Evolutionary conservation across 2,113 vertebrate species (phyloP), one percentile per base, ranked within the genome.

Genomic region (Toxotes chatareus): DNA sequence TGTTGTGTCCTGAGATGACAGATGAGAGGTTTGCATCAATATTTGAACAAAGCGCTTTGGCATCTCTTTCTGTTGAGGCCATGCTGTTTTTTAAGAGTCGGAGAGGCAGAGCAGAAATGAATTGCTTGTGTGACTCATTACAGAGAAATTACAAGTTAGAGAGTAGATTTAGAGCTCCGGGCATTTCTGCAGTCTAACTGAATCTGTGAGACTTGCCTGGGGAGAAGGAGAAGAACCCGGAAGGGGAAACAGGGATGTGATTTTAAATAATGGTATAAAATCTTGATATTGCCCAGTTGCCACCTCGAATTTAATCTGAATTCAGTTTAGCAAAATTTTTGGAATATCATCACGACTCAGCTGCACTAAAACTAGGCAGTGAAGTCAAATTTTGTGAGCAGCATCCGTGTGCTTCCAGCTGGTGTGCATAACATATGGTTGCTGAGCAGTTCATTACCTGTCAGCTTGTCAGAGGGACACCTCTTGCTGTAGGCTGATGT

Each of bases 31-130:
- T 89, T 70, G 67, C 88, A 93, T 94, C 77, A 91, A 93, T 94
- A 94, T 93, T 92, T 93, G 88, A 94, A 94, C 92, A 93, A 94
- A 93, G 89, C 65, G 31, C 78, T 82, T 62, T 72, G 66, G 83
- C 82, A 61, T 87, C 75, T 80, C 83, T 91, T 85, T 88, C 78
- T 87, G 84, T 79, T 70, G 81, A 84, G 90, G 76, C 84, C 84
- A 19, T 63, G 82, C 79, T 88, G 84, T 83, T 92, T 89, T 67
- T 89, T 79, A 86, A 79, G 79, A 73, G 72, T 47, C 60, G 56
- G n/a, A 59, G 84, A 79, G 86, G 69, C 51, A 69, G 61, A 84
- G 83, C 47, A 51, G 84, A 73, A 85, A 80, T 73, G 65, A 49
- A 38, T 77, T 73, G 74, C 77, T 76, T 69, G 71, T 88, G 76